Base-by-base conservation (phyloP, 2,888 invertebrate genomes). In the Parelbella ahira region DNA sequence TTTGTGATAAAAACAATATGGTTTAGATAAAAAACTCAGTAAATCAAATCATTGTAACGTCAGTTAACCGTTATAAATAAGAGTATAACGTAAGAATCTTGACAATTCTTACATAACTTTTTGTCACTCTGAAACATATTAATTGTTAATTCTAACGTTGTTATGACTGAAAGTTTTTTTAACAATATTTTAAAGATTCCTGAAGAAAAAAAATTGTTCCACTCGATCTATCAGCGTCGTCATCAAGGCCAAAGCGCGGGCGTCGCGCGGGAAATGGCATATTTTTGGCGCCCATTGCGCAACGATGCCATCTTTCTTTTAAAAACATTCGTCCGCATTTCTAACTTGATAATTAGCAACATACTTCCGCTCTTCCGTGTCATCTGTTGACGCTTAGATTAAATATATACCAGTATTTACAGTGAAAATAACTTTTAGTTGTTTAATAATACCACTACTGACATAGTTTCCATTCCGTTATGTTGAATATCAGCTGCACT, bases 201-300 rank as follows among this genome's bases (percentile, higher is more conserved):
- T n/a, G 34, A 6, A 42, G 13, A 10, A 23, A 33, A 41, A 41
- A 41, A 41, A 27, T 4, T 19, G 30, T 29, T 15, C 7, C 44
- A 10, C 29, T 24, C 63, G 54, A 79, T 82, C 73, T 64, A 70
- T 75, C 78, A 70, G 64, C 67, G 75, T 63, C 71, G 72, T 72
- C 74, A 68, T 60, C 80, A 82, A 82, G 81, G 82, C 73, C 79
- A 61, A 30, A 48, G 45, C 45, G 63, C 61, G 56, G 57, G 58
- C 60, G 60, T 61, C 36, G 43, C 45, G 54, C 52, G 54, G 39
- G 49, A 51, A 50, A 49, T 47, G 49, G 52, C 54, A 58, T 42
- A 42, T 42, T 81, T 77, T 73, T 60, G 48, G 60, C 65, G 49
- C 53, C 48, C 50, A 53, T 79, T 78, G 60, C 75, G 74, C 61